Percentiles rank a stretch among this genome's conserved stretches.
phyloP scores from a whole-genome alignment of 2,797 vertebrate species.

The Argyrosomus regius region DNA sequence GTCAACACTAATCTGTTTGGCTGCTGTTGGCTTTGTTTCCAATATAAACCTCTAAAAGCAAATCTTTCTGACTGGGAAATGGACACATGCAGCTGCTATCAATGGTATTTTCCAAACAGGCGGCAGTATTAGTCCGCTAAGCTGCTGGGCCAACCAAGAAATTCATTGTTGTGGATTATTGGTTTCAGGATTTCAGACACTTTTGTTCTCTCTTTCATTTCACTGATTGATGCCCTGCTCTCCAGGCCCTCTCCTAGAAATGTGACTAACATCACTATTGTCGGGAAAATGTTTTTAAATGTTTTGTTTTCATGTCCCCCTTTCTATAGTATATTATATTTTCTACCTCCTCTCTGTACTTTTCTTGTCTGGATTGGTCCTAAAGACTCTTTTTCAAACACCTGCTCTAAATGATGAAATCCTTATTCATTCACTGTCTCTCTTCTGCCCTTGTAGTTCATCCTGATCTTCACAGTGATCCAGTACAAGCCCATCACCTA shows the following conservation, averaged over 20 bases:
- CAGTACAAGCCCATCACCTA: slow-evolving; percentile 98
- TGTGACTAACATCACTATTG: slow-evolving; percentile 24
- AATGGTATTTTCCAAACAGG: slow-evolving; percentile 69
- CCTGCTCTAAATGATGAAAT: not conserved
- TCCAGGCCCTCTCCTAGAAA: slow-evolving; percentile 17
- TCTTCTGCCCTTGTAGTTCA: slow-evolving; percentile 87
- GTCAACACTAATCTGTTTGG: slow-evolving; percentile 64
- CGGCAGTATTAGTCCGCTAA: slow-evolving; percentile 66
- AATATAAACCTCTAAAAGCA: slow-evolving; percentile 59
- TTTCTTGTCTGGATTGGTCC: not conserved
- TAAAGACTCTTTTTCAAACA: not conserved
- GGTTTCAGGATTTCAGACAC: slow-evolving; percentile 57
- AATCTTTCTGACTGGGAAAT: slow-evolving; percentile 69
- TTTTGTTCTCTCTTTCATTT: slow-evolving; percentile 59
- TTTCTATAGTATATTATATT: too few relatives aligned
- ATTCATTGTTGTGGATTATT: slow-evolving; percentile 77
- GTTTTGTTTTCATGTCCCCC: not conserved
- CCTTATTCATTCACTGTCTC: not conserved
- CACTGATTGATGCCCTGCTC: slow-evolving; percentile 37
- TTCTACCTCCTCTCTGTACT: not conserved
- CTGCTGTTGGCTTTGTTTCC: slow-evolving; percentile 55
- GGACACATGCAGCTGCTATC: slow-evolving; percentile 62
- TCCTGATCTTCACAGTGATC: slow-evolving; percentile 98
- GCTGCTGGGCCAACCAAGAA: slow-evolving; percentile 68
- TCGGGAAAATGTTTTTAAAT: not conserved